These are phyloP conservation scores for Crotalus helleri DNA, from an alignment of 2,113 vertebrate genomes.

Conservation along the genomic window DNA sequence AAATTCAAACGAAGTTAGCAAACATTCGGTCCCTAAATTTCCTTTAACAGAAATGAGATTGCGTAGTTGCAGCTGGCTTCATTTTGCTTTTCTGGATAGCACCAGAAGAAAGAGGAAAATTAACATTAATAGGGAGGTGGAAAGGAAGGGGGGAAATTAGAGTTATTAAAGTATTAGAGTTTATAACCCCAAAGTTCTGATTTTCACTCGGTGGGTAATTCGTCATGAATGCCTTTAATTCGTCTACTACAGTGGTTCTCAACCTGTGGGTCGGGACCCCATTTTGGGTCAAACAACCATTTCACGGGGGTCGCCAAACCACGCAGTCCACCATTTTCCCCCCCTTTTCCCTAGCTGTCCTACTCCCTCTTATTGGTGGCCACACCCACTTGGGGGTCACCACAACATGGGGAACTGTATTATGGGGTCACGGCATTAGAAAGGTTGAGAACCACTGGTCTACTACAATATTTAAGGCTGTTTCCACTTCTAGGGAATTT, in stretches of 20 bases:
- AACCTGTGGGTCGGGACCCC: no score
- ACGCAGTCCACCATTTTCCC: no score
- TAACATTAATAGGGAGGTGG: not conserved
- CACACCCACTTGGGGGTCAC: no score
- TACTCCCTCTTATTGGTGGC: no score
- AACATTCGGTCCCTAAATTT: not conserved
- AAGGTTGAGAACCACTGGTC: no score
- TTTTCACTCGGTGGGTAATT: not conserved
- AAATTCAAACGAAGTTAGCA: constrained; percentile 7
- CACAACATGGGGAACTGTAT: no score
- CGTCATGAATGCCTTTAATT: not conserved
- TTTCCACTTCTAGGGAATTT: not conserved
- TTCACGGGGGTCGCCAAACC: no score
- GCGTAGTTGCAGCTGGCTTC: not conserved
- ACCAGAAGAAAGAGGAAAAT: not conserved
- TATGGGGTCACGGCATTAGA: no score
- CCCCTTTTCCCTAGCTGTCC: no score
- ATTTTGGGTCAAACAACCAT: no score
- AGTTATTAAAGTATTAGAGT: not conserved
- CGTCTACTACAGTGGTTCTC: not conserved
- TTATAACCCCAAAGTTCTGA: not conserved
- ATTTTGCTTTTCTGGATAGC: not conserved
- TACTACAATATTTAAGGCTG: not conserved
- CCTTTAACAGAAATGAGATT: not conserved
- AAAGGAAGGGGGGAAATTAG: not conserved